Evolutionary conservation across 2,888 invertebrate genomes (phyloP), one percentile per base, ranked within the genome.

Genomic region (Nowickia ferox): DNA sequence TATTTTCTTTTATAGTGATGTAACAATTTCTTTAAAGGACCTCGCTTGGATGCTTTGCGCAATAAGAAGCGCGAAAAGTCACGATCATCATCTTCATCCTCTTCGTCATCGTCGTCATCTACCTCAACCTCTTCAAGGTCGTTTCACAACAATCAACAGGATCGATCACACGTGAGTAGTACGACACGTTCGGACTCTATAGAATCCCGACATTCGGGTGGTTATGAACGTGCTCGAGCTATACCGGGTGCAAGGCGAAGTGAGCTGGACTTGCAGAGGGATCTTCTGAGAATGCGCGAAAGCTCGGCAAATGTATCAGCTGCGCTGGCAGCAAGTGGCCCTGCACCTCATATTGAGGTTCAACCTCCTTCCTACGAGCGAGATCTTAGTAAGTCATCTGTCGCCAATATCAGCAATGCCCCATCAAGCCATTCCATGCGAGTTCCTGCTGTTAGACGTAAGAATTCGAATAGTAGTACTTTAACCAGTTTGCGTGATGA

Each of bases 401-500:
- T 84, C 19, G 84, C 65, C n/a, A 86, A 76, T 75, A 83, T 78
- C 69, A 68, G 59, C 4, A 61, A 66, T 1, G 40, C 83, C 1
- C 48, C 82, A 6, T 84, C 87, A 15, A 84, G 76, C 9, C 89
- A 89, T 68, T 89, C 88, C 5, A 90, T 90, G 44, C 87, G 90
- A 10, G 81, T 91, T 65, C 91, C 91, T 17, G 66, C 89, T 10
- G 90, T 89, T 30, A 91, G 92, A 82, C 91, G 90, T 72, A 90
- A 91, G n/a, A 86, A 86, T 59, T 93, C 92, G 10, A 93, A 93
- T 76, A 94, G 94, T 89, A 94, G 94, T 89, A 94, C 94, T 15
- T 92, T 94, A 65, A 94, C 94, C 0, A 95, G 95, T 87, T 94
- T 94, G 84, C 89, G 92, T 17, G 93, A 93, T 82, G 94, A 94